These are phyloP conservation scores for Watsonalla binaria DNA, from an alignment of 2,888 invertebrate species.

Conservation along the genomic window DNA sequence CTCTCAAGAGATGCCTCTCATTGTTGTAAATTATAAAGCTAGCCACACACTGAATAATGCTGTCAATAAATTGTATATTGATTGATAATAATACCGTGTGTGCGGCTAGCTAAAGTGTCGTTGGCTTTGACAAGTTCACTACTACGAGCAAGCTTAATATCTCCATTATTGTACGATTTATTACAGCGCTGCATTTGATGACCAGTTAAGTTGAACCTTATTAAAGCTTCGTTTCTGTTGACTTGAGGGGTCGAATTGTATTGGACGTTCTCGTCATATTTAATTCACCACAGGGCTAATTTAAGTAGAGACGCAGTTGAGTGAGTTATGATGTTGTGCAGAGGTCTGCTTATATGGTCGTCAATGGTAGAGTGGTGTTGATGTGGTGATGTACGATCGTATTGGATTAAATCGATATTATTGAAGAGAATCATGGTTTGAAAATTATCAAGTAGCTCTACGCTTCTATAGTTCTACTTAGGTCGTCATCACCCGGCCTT, in stretches of 20 bases:
- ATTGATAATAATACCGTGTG: too few relatives aligned
- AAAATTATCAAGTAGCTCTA: too few relatives aligned
- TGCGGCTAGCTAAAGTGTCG: background rate
- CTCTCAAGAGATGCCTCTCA: slow-evolving; percentile 13
- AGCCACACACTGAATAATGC: too few relatives aligned
- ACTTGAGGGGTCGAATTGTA: slow-evolving; percentile 2
- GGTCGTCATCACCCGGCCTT: too few relatives aligned
- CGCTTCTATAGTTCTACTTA: too few relatives aligned
- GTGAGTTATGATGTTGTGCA: background rate
- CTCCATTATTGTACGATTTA: slow-evolving; percentile 17
- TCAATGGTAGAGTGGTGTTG: background rate
- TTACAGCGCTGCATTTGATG: slow-evolving; percentile 10
- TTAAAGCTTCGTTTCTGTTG: background rate
- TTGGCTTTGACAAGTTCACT: slow-evolving; percentile 14
- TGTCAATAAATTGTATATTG: too few relatives aligned
- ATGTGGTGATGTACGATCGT: background rate
- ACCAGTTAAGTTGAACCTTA: slow-evolving; percentile 5
- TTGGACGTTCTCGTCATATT: slow-evolving; percentile 10
- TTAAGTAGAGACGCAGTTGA: background rate
- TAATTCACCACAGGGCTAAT: slow-evolving; percentile 39
- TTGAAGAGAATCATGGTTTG: background rate
- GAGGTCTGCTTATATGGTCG: background rate
- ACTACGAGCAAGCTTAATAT: slow-evolving; percentile 18
- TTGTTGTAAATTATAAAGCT: slow-evolving; percentile 33
- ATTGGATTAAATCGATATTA: background rate